Base-by-base conservation (phyloP, 2,797 vertebrate genomes). In the Silurus lanzhouensis region DNA sequence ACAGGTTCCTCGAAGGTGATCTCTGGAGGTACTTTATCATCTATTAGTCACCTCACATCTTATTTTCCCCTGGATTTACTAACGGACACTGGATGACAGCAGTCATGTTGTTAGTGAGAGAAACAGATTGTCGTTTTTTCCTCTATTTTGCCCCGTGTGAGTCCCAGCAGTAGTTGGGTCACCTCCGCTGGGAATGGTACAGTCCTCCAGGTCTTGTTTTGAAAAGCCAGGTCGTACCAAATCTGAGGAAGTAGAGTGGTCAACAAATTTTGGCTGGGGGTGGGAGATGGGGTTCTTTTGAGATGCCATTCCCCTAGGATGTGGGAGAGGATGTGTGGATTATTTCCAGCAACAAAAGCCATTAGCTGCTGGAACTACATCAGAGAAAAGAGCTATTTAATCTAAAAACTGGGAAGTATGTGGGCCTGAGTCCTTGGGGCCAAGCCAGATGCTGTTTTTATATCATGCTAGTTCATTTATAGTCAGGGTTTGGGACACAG, bases 321-420 rank as follows among this genome's bases (percentile, higher is more conserved):
- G 95, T 95, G 93, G 93, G 94, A 96, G 95, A 95, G 95, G 95
- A 96, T 95, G 94, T 95, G 94, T 92, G 93, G 94, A 95, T 96
- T 95, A 95, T 95, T 95, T 93, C 93, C 93, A 94, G 94, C 93
- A 95, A 95, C 95, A 95, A 95, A 96, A 94, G 95, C 95, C 93
- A 95, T 96, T 96, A 94, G 93, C 87, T 91, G 88, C 91, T 96
- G 95, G 95, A 96, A 93, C 76, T 90, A 95, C 95, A 95, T 96
- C 95, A 96, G 94, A 96, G 93, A 94, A 91, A 88, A 91, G 91
- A 81, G 92, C 92, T 93, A 94, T 96, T 95, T 96, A 95, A 96
- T 95, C 94, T 95, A 88, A 92, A 95, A 93, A 95, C 95, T 95
- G 93, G 91, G 93, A 95, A 94, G 92, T 94, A 95, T 95, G 94